Base-by-base conservation (phyloP, 1,140 invertebrate genomes). In the Zaprionus nigranus region DNA sequence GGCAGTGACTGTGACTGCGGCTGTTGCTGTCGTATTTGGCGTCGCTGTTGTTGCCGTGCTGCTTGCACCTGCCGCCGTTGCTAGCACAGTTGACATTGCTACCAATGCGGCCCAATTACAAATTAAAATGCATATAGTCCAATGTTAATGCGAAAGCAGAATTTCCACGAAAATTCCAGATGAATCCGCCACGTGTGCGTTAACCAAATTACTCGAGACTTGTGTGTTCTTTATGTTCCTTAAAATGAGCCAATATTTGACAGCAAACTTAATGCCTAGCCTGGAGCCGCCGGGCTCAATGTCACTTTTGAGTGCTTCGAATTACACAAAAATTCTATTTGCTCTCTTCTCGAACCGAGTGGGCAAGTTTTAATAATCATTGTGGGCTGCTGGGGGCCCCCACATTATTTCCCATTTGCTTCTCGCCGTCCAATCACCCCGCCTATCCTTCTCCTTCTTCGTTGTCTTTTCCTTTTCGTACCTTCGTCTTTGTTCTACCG, bases 21-120 rank as follows among this genome's bases (percentile, higher is more conserved):
- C 49, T 28, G 69, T 58, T 58, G 67, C 46, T 43, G 65, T 60
- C 63, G 68, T 34, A 46, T 68, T 36, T 65, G 79, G 28, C 65
- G 79, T 49, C 13, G 64, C 54, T 59, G 76, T 38, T 54, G 73
- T 56, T 38, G 78, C 60, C 40, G 74, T 72, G 73, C 68, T 76
- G 56, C 54, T 56, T 62, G 82, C 68, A 54, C 75, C 62, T 46
- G 78, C 68, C 62, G 78, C 68, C 57, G 79, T 64, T 81, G 85
- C 81, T 68, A 90, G 49, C 49, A 75, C 84, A 74, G 85, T 88
- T 75, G 85, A 88, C 85, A 88, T 88, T 75, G 72, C 81, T 90
- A 79, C 75, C 65, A 74, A 79, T 87, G 68, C 74, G 78, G 78
- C 81, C 65, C 64, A 74, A 56, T 83, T 63, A 81, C 84, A 66